Evolutionary conservation across 2,113 vertebrate species (phyloP), one percentile per base, ranked within the genome.

Genomic region (Barnardius zonarius): DNA sequence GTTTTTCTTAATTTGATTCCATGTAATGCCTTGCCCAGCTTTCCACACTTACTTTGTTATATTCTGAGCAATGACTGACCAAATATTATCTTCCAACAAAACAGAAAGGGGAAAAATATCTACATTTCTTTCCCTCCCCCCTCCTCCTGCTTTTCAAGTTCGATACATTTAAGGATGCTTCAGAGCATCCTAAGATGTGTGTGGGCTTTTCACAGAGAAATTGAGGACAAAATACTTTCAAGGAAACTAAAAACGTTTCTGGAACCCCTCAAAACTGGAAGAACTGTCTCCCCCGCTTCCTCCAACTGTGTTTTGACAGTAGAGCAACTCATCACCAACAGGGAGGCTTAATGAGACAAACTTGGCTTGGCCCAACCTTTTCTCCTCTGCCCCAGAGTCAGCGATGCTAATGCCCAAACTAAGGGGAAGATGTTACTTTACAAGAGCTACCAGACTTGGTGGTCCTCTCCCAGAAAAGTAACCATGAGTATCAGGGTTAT

Each of bases 201-300:
- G 92, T 74, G 74, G 31, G 83, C 63, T 95, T 91, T 92, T 76
- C 88, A 84, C 17, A 78, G 54, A 84, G 48, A 90, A 91, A 90
- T 35, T 7, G 22, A 78, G 68, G 69, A 86, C 37, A 68, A 88
- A 88, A 84, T 51, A 81, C 74, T 87, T 89, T 12, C 52, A 30
- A 90, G 54, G 37, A 92, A 97, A 83, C 96, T 23, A 90, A 90
- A 95, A 91, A 68, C 14, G 14, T 28, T 37, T 69, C 44, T 84
- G 52, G 88, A 95, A 73, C 64, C 77, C 77, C 89, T 62, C 44
- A 93, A 79, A 89, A 75, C 25, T 66, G 41, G 37, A 79, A 75
- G 57, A 76, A 41, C 28, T 19, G 24, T 83, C 81, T 92, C 54
- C 43, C 30, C 52, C 2, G 1, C 43, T 81, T 90, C 52, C 88